phyloP scores from a whole-genome alignment of 2,797 vertebrate genomes.

The Labroides dimidiatus region DNA sequence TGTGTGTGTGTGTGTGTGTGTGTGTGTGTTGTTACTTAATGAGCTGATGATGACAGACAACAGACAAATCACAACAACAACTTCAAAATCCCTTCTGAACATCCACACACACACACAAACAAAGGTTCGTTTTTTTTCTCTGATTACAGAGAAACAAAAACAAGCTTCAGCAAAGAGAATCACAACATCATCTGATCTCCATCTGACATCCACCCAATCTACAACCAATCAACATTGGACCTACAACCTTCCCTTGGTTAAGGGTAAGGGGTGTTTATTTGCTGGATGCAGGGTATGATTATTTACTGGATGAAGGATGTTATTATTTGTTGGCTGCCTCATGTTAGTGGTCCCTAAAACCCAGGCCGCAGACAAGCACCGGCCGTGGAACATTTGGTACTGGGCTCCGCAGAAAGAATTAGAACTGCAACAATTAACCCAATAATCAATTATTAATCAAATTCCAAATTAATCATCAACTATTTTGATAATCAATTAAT shows the following conservation, averaged over 20 bases:
- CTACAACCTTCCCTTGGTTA: no score
- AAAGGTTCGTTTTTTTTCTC: background rate
- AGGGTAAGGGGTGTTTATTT: no score
- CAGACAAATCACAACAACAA: background rate
- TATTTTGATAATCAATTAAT: no score
- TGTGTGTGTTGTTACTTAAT: background rate
- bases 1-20: background rate
- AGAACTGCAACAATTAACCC: no score
- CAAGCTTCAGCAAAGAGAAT: background rate
- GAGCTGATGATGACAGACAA: background rate
- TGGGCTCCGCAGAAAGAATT: no score
- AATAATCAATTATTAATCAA: no score
- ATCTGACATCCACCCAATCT: background rate
- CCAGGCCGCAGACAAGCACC: no score
- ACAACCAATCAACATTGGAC: no score
- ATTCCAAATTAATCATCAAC: no score
- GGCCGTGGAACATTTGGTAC: no score
- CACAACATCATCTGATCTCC: background rate
- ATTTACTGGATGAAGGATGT: background rate
- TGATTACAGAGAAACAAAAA: background rate
- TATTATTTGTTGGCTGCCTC: background rate
- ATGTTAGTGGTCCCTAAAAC: no score
- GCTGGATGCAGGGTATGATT: background rate
- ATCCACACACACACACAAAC: background rate
- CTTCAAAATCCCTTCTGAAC: background rate